phyloP scores from a whole-genome alignment of 2,113 vertebrate species.

The Gila orcuttii region DNA sequence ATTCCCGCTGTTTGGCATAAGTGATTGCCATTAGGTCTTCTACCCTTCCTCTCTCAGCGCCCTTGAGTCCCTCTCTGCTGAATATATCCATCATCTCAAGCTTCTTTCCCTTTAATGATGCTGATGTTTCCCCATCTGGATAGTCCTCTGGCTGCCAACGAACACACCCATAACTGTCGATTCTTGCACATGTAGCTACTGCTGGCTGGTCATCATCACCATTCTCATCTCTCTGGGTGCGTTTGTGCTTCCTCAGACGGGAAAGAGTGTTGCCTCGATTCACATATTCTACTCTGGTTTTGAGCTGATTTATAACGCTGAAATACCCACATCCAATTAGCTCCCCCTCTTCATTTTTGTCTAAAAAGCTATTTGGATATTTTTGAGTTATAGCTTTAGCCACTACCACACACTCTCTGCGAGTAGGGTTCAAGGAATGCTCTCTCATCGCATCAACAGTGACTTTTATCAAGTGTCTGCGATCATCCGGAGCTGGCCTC shows the following conservation, averaged over 20 bases:
- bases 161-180: background rate
- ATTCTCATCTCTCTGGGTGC: background rate
- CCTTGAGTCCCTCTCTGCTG: background rate
- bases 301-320: background rate
- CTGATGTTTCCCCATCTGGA: background rate
- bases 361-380: background rate
- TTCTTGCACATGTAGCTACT: background rate
- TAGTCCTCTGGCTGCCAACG: background rate
- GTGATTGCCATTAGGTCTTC: background rate
- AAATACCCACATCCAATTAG: background rate
- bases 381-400: background rate
- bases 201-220: background rate
- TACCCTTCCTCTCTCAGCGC: background rate
- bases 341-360: background rate
- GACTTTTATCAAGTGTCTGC: slow-evolving; percentile 1
- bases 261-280: background rate
- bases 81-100: background rate
- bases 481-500: background rate
- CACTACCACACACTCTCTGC: background rate
- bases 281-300: background rate
- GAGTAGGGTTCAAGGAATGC: slow-evolving; percentile 4
- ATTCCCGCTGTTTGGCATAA: background rate
- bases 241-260: background rate
- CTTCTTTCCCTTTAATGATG: background rate
- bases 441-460: background rate